phyloP scores from a whole-genome alignment of 2,888 invertebrate genomes.

The Macropis europaea region DNA sequence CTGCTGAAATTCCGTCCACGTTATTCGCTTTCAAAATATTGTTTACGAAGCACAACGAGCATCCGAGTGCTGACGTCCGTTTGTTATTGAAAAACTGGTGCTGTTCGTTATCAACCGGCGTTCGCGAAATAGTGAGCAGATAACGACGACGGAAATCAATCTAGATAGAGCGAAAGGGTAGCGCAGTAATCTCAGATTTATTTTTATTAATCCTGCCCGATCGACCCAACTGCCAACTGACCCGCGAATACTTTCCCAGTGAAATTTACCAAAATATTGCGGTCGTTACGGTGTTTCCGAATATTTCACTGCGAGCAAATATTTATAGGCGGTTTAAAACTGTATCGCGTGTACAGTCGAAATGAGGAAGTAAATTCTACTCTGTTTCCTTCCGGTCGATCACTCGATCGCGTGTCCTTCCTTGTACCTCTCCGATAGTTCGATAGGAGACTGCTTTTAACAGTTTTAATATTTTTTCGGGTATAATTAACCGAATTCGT shows the following conservation, averaged over 20 bases:
- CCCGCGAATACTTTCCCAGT: constrained; percentile 21
- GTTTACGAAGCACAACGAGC: not conserved
- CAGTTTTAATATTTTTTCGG: too few relatives aligned
- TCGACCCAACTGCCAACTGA: constrained; percentile 32
- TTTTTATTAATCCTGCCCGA: constrained; percentile 46
- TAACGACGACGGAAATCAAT: constrained; percentile 38
- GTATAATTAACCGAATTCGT: too few relatives aligned
- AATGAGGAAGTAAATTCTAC: constrained; percentile 33
- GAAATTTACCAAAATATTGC: constrained; percentile 41
- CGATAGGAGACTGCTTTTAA: too few relatives aligned
- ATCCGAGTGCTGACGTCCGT: not conserved
- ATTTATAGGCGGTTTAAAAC: constrained; percentile 41
- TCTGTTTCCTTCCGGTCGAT: constrained; percentile 1
- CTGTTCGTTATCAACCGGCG: not conserved
- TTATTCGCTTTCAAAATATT: not conserved
- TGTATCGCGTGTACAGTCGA: constrained; percentile 6
- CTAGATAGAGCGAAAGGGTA: constrained; percentile 17
- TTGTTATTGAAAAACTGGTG: not conserved
- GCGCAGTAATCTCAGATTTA: constrained; percentile 44
- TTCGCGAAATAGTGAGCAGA: not conserved
- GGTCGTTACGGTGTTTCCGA: constrained; percentile 33
- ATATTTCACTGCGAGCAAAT: constrained; percentile 31
- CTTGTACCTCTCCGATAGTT: constrained; percentile 1
- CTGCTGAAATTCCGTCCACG: not conserved
- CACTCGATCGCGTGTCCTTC: not conserved